These are phyloP conservation scores for Hucho hucho DNA, from an alignment of 2,113 vertebrate genomes.

Conservation along the genomic window DNA sequence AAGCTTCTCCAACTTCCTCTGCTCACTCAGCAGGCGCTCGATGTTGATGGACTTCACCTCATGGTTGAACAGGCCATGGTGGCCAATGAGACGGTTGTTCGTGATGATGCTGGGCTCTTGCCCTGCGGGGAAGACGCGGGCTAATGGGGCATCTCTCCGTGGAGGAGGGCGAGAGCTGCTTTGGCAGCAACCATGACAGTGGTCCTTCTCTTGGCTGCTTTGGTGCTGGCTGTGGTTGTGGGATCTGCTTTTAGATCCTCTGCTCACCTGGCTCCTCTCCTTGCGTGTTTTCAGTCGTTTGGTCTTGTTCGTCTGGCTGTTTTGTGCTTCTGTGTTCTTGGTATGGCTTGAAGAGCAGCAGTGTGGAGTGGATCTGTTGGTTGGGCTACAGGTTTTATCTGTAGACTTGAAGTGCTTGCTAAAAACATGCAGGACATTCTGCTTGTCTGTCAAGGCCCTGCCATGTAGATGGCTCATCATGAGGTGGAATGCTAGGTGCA, in stretches of 20 bases:
- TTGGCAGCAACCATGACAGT: slow-evolving; percentile 31
- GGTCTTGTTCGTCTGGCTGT: slow-evolving; percentile 35
- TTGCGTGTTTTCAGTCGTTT: slow-evolving; percentile 74
- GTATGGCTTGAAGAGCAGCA: slow-evolving; percentile 20
- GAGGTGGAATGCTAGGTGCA: slow-evolving; percentile 19
- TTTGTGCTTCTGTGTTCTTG: slow-evolving; percentile 15
- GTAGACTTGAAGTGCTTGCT: slow-evolving; percentile 27
- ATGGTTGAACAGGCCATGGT: slow-evolving; percentile 76
- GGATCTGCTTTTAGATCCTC: slow-evolving; percentile 25
- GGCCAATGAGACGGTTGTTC: slow-evolving; percentile 70
- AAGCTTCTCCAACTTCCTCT: slow-evolving; percentile 34
- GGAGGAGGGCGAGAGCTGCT: slow-evolving; percentile 22
- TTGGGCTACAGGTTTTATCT: slow-evolving; percentile 20
- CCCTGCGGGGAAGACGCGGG: slow-evolving; percentile 23
- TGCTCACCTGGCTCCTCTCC: slow-evolving; percentile 62
- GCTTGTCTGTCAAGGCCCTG: slow-evolving; percentile 32
- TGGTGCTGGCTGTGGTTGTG: slow-evolving; percentile 15
- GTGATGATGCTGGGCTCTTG: slow-evolving; percentile 75
- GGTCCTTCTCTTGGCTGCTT: slow-evolving; percentile 30
- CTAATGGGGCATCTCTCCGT: slow-evolving; percentile 35
- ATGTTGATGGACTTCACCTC: slow-evolving; percentile 78
- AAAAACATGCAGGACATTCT: slow-evolving; percentile 28
- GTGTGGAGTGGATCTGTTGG: neutral
- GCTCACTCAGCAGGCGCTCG: slow-evolving; percentile 66
- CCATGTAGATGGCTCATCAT: slow-evolving; percentile 52